Percentiles rank a stretch among this genome's conserved stretches.
Evolutionary conservation across 1,140 invertebrate genomes (phyloP).

Genomic region (Drosophila cardini): DNA sequence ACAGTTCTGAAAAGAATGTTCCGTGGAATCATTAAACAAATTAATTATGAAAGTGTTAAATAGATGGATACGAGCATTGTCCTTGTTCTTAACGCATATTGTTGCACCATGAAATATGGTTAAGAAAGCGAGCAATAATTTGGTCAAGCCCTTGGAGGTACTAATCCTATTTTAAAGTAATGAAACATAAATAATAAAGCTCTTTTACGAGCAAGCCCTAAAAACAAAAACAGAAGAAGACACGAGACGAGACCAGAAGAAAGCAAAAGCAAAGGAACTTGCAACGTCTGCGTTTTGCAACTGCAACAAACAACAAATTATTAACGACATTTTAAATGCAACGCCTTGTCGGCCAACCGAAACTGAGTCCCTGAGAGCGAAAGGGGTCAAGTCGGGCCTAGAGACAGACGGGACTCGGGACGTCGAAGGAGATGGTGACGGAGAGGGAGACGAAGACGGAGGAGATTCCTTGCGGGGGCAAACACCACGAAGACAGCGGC

Average conservation of each 20-base stretch:
- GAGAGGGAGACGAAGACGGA: background rate
- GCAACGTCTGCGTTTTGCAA: conserved; percentile 14
- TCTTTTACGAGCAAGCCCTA: conserved; percentile 71
- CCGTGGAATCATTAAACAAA: conserved; percentile 4
- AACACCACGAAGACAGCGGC: conserved; percentile 12
- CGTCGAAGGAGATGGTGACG: background rate
- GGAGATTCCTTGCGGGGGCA: conserved; percentile 38
- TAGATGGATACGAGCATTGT: conserved; percentile 33
- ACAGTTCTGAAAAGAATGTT: no score
- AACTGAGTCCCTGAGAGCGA: conserved; percentile 34
- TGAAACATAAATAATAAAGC: conserved; percentile 79
- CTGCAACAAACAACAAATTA: conserved; percentile 73
- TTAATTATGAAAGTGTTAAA: conserved; percentile 60
- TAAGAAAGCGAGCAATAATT: conserved; percentile 30
- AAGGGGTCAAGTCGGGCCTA: conserved; percentile 42
- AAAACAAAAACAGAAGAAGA: conserved; percentile 41
- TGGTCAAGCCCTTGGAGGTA: conserved; percentile 31
- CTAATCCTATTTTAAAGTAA: conserved; percentile 74
- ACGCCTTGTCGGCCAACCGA: conserved; percentile 53
- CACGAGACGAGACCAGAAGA: background rate
- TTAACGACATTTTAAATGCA: conserved; percentile 83
- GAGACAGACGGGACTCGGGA: no score
- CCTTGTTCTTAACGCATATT: conserved; percentile 31
- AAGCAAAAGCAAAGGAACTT: conserved; percentile 33
- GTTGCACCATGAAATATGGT: conserved; percentile 34